Conservation (phyloP, 2,888 invertebrate genomes). For the Balanococcus diminutus region DNA sequence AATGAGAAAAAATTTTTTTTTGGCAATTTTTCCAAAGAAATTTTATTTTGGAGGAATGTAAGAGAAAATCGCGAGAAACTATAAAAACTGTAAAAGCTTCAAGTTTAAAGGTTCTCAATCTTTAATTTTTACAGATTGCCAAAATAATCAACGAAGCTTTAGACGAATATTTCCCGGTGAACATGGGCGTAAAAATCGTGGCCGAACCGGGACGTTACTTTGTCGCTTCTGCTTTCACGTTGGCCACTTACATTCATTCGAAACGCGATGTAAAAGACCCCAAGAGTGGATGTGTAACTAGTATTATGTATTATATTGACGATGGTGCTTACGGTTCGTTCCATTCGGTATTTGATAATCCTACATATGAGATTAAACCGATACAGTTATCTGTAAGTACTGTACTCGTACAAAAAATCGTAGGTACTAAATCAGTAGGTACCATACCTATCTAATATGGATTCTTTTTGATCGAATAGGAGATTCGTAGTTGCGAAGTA, state of each 20-base stretch:
- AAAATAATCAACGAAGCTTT: constrained; percentile 79
- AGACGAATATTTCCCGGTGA: constrained; percentile 80
- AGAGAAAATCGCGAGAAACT: no score
- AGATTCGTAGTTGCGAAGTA: constrained; percentile 46
- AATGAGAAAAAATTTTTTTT: no score
- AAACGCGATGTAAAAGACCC: constrained; percentile 67
- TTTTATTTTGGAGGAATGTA: no score
- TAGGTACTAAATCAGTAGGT: no score
- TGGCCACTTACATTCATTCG: constrained; percentile 86
- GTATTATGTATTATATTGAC: constrained; percentile 95
- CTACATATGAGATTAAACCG: constrained; percentile 79
- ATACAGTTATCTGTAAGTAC: constrained; percentile 69
- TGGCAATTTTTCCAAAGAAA: no score
- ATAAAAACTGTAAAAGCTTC: no score
- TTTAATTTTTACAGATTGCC: no score
- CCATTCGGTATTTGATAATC: constrained; percentile 95
- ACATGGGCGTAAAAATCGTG: constrained; percentile 76
- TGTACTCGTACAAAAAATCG: neutral
- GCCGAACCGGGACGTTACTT: constrained; percentile 97
- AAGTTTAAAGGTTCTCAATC: no score
- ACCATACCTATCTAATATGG: no score
- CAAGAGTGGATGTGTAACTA: constrained; percentile 60
- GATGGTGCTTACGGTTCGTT: constrained; percentile 99
- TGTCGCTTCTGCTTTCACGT: constrained; percentile 92
- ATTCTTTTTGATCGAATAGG: constrained; percentile 31